These are phyloP conservation scores for Lycocerus yunnanus DNA, from an alignment of 2,888 invertebrate species.

Conservation along the genomic window DNA sequence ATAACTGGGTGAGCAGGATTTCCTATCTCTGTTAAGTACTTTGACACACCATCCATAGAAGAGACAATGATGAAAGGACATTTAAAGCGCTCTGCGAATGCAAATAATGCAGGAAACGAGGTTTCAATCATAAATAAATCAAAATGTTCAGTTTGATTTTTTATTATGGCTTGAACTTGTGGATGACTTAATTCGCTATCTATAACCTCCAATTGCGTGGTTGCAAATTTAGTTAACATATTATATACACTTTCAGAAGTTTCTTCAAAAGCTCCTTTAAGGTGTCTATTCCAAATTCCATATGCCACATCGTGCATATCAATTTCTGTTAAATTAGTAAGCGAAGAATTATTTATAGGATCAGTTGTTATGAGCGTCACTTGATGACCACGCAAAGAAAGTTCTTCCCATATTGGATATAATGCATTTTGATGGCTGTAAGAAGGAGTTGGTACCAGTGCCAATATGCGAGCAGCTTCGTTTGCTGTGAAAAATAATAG, in stretches of 20 bases:
- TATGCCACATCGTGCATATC: slow-evolving; percentile 48
- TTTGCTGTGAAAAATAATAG: not conserved
- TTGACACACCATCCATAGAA: slow-evolving; percentile 42
- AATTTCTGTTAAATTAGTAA: slow-evolving; percentile 53
- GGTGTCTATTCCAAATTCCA: not conserved
- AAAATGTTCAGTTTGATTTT: slow-evolving; percentile 42
- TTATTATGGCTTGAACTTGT: slow-evolving; percentile 44
- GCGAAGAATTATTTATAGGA: slow-evolving; percentile 50
- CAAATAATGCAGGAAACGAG: slow-evolving; percentile 39
- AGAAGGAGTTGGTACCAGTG: slow-evolving; percentile 53
- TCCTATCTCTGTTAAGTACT: slow-evolving; percentile 43
- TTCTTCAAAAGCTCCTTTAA: not conserved
- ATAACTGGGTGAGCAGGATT: slow-evolving; percentile 48
- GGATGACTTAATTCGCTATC: slow-evolving; percentile 28
- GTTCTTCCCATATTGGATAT: slow-evolving; percentile 53
- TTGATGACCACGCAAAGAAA: slow-evolving; percentile 57
- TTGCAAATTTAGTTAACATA: not conserved
- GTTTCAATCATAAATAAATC: slow-evolving; percentile 49
- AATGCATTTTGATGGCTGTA: slow-evolving; percentile 58
- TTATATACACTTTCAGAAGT: not conserved
- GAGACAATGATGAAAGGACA: slow-evolving; percentile 47
- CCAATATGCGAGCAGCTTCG: slow-evolving; percentile 51
- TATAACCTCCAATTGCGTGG: not conserved
- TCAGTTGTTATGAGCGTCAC: slow-evolving; percentile 55
- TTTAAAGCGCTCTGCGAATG: slow-evolving; percentile 45